These are phyloP conservation scores for Mugil cephalus DNA, from an alignment of 2,113 vertebrate genomes.

Conservation along the genomic window DNA sequence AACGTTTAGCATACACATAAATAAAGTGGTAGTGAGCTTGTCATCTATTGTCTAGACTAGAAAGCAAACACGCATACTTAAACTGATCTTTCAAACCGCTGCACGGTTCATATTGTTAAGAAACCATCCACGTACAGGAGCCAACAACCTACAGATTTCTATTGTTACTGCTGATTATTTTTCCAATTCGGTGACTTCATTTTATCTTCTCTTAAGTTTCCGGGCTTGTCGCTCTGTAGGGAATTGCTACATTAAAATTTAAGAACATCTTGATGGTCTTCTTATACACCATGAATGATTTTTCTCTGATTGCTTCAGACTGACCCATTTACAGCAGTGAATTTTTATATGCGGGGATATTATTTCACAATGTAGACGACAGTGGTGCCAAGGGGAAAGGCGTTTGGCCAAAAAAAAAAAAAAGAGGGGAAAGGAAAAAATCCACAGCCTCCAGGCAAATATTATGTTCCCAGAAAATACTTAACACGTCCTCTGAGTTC, in stretches of 20 bases:
- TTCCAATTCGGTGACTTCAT: neutral
- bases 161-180: neutral
- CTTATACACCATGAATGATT: slow-evolving; percentile 26
- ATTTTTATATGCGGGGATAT: slow-evolving; percentile 45
- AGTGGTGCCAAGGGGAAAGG: slow-evolving; percentile 36
- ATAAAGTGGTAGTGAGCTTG: too few species aligned
- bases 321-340: slow-evolving; percentile 59
- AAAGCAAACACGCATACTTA: too few species aligned
- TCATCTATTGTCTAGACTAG: too few species aligned
- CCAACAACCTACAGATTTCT: slow-evolving; percentile 3
- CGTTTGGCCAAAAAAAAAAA: slow-evolving; percentile 30
- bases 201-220: neutral
- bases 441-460: slow-evolving; percentile 16
- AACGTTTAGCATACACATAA: too few species aligned
- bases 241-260: slow-evolving; percentile 36
- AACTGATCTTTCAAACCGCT: neutral
- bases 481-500: slow-evolving; percentile 12
- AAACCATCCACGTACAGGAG: neutral
- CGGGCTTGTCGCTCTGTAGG: slow-evolving; percentile 3
- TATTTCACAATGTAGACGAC: slow-evolving; percentile 25
- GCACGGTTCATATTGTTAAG: neutral
- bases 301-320: slow-evolving; percentile 49
- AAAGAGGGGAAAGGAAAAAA: slow-evolving; percentile 11
- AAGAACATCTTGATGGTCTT: slow-evolving; percentile 40
- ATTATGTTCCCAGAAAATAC: slow-evolving; percentile 7